Evolutionary conservation across 2,797 vertebrate genomes (phyloP), one percentile per base, ranked within the genome.

Genomic region (Leptoclinus maculatus): DNA sequence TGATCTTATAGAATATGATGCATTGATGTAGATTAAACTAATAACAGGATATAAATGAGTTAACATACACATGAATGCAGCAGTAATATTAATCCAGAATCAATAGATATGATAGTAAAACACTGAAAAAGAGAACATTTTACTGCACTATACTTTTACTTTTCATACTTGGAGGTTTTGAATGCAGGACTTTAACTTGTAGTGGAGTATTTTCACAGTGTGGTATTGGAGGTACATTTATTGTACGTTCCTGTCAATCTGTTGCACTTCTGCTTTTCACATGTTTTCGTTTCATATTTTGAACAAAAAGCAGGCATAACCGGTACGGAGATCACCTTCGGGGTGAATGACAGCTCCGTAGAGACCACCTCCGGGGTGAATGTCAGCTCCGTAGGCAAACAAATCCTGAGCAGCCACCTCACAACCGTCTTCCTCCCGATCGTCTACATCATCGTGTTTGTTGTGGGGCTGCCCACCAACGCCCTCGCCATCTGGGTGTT

Each of bases 391-490:
- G 86, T 92, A 29, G 94, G 87, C 17, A 0, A 19, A 0, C 11
- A 78, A 0, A 80, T 91, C 66, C 95, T 99, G 73, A 94, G 69
- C 9, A 94, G 97, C 65, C 80, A 80, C 14, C 88, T 99, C 56
- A 98, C 97, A 0, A 97, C 95, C 0, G 84, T 97, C 91, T 97
- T 97, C 87, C 92, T 99, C 45, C 98, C 98, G 0, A 4, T 96
- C 38, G 21, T 98, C 74, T 99, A 99, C 91, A 96, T 96, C 0
- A 9, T 96, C 0, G 96, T 99, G 76, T 93, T 96, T 13, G 39
- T 78, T 0, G 74, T 97, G 71, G 97, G 96, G 54, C 90, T 99
- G 0, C 97, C 97, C 27, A 81, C 97, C 69, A 99, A 99, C 45
- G 7, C 91, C 45, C 64, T 96, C 87, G 97, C 97, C 0, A 85